These are phyloP conservation scores for Puma concolor DNA, from an alignment of 2,113 vertebrate species.

Conservation along the genomic window DNA sequence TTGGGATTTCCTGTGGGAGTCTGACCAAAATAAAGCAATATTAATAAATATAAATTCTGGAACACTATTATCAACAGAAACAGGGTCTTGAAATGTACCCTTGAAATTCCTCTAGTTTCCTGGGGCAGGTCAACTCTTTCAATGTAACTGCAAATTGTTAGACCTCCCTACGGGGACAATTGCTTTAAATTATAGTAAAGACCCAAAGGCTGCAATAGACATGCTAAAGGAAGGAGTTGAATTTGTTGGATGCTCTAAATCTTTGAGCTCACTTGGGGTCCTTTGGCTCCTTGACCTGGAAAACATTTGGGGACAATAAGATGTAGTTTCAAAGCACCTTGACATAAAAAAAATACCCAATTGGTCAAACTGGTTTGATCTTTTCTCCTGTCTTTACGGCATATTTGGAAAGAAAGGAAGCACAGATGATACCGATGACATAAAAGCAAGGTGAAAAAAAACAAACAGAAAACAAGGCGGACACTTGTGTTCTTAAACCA, in stretches of 20 bases:
- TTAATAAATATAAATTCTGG: slow-evolving; percentile 91
- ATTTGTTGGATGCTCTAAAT: slow-evolving; percentile 84
- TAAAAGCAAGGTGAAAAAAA: neutral
- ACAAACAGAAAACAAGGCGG: neutral
- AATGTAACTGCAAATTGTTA: slow-evolving; percentile 82
- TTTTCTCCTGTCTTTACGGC: slow-evolving; percentile 44
- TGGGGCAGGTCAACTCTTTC: slow-evolving; percentile 85
- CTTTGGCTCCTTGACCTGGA: slow-evolving; percentile 78
- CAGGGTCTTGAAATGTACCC: slow-evolving; percentile 79
- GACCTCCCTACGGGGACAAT: slow-evolving; percentile 84
- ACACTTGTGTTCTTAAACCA: neutral
- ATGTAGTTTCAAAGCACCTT: slow-evolving; percentile 77
- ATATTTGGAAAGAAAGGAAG: slow-evolving; percentile 61
- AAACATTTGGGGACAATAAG: slow-evolving; percentile 75
- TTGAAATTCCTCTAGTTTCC: slow-evolving; percentile 86
- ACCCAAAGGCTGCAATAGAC: slow-evolving; percentile 83
- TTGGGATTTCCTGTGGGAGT: slow-evolving; percentile 90
- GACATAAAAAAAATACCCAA: slow-evolving; percentile 72
- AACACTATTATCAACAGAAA: slow-evolving; percentile 86
- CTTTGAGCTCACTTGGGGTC: slow-evolving; percentile 80
- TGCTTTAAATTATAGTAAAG: slow-evolving; percentile 87
- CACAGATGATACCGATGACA: neutral
- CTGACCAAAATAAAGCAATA: slow-evolving; percentile 87
- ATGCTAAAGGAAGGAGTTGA: slow-evolving; percentile 82
- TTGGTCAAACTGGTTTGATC: slow-evolving; percentile 63